Percentiles rank a stretch among this genome's conserved stretches.
Conservation (phyloP, 2,888 invertebrate species). For the Listrodromus nycthemerus region DNA sequence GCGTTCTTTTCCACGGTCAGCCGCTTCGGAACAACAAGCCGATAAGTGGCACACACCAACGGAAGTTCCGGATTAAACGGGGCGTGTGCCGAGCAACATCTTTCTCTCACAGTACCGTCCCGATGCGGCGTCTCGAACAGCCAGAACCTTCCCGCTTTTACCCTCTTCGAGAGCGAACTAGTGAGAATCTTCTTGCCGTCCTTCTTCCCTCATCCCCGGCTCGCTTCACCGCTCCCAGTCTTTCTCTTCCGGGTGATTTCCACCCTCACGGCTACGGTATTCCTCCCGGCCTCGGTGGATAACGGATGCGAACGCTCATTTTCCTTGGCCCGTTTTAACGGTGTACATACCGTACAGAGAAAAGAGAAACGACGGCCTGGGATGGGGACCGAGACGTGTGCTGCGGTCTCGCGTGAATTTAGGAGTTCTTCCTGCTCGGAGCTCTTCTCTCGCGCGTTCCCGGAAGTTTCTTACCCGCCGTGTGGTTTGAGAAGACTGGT, state of each 20-base stretch:
- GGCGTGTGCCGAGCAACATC: slow-evolving; percentile 56
- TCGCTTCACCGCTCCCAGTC: background rate
- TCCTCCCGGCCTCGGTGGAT: background rate
- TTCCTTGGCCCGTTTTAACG: slow-evolving; percentile 46
- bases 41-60: slow-evolving; percentile 56
- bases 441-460: slow-evolving; percentile 34
- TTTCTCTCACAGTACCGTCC: slow-evolving; percentile 23
- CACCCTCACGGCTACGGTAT: slow-evolving; percentile 24
- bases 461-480: slow-evolving; percentile 54
- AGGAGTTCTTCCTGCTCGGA: slow-evolving; percentile 39
- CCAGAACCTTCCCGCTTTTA: slow-evolving; percentile 55
- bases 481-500: slow-evolving; percentile 40
- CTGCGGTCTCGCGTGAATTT: slow-evolving; percentile 60
- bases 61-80: slow-evolving; percentile 63
- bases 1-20: slow-evolving; percentile 2
- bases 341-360: background rate
- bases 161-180: slow-evolving; percentile 44
- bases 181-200: slow-evolving; percentile 39
- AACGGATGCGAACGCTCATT: slow-evolving; percentile 54
- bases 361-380: slow-evolving; percentile 34
- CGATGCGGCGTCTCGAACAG: slow-evolving; percentile 21
- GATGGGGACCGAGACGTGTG: slow-evolving; percentile 26
- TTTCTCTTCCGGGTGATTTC: slow-evolving; percentile 18
- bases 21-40: slow-evolving; percentile 26
- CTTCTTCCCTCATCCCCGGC: slow-evolving; percentile 10